Base-by-base conservation (phyloP, 2,113 vertebrate species). In the Takifugu bimaculatus region DNA sequence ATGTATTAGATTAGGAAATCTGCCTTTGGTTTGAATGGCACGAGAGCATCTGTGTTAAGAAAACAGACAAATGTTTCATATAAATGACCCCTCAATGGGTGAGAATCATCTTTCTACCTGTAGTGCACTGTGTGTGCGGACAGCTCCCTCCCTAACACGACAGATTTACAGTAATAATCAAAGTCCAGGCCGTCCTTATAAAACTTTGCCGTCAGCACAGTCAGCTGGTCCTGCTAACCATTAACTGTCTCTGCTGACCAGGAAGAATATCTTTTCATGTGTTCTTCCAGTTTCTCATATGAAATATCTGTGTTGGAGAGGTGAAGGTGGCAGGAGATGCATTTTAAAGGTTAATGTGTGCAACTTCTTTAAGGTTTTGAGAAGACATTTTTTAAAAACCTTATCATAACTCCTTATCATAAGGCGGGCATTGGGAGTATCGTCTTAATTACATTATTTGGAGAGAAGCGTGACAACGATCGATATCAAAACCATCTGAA, bases 161-260 rank as follows among this genome's bases (percentile, higher is more conserved):
- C 35, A 42, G 13, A 44, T 51, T 50, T 42, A 58, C 52, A 26
- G 20, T 32, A 27, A 48, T 25, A 75, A 60, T 81, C 76, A 85
- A 87, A 84, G 83, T 87, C 64, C 74, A 78, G 13, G 26, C 12
- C 32, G 35, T 28, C 49, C 45, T 77, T 76, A n/a, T 66, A 54
- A 63, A 54, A 5, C 27, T 35, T 20, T 47, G 27, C 28, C 55
- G 13, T 69, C 76, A 64, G 35, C 39, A 25, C 35, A 52, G 65
- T 79, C 69, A 80, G 65, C 52, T 81, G 75, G 64, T 49, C 14
- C 45, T 55, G 42, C 44, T 78, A 87, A 85, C 65, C 72, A 86
- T 85, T 89, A 87, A 83, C 82, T 39, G 26, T 13, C 59, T 35
- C 47, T 14, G 27, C 47, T 55, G 52, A 63, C 63, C 60, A 50